Base-by-base conservation (phyloP, 1,140 invertebrate species). In the Sipha flava region DNA sequence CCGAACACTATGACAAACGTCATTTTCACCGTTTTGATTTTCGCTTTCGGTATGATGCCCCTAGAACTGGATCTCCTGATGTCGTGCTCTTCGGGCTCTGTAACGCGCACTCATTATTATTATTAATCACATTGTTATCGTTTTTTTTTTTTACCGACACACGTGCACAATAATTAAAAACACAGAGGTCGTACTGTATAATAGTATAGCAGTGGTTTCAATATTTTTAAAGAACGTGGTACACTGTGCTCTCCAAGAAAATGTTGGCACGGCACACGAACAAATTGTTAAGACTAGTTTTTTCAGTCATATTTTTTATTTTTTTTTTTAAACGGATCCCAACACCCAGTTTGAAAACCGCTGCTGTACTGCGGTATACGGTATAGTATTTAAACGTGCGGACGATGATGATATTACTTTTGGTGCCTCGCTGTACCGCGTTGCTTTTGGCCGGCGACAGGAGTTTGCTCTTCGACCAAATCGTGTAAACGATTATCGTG, bases 11-110 rank as follows among this genome's bases (percentile, higher is more conserved):
- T 98, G 80, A 95, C 94, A 81, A 97, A 92, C 0, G 96, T 97
- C 95, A 98, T 97, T 87, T 98, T 98, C 57, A 97, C 92, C n/a
- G 95, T 97, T 87, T 97, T 95, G 81, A 98, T 95, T 87, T 97
- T 97, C 10, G 96, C 96, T 82, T 93, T 88, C 1, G 95, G 95
- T 84, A 98, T 97, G 26, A 97, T 90, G 34, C 95, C 95, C 80
- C 94, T 87, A 0, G 92, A 93, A 80, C 92, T 93, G 1, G 92
- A 92, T 68, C 92, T 87, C 34, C 92, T 84, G 12, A 88, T 88
- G 81, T 91, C 89, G 12, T 87, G 87, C 80, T 90, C 90, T 72
- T 85, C 85, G 3, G 59, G 57, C 0, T 72, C 80, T 80, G 26
- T 9, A 37, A 31, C 10, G 14, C 1, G 10, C 5, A 10, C 10